Percentiles rank a stretch among this genome's conserved stretches.
These are phyloP conservation scores for Alaudala cheleensis DNA, from an alignment of 2,113 vertebrate genomes.

Conservation along the genomic window DNA sequence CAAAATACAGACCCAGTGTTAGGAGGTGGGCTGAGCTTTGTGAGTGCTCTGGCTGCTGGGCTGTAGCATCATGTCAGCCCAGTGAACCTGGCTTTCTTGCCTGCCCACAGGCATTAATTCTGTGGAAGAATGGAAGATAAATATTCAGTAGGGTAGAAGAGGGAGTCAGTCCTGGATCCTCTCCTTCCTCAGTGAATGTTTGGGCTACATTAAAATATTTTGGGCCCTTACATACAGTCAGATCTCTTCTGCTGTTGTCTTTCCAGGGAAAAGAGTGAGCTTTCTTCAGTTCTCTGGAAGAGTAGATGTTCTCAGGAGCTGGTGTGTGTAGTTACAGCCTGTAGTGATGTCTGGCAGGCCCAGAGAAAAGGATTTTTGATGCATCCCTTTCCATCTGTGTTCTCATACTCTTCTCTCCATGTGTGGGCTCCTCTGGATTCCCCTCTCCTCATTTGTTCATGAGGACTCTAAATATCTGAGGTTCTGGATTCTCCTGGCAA, in stretches of 20 bases:
- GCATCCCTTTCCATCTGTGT: background rate
- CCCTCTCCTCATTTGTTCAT: background rate
- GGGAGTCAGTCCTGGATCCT: background rate
- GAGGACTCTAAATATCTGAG: background rate
- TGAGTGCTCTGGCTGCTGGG: background rate
- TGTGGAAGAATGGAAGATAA: background rate
- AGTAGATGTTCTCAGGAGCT: background rate
- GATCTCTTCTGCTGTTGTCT: background rate
- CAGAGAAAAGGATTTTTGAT: background rate
- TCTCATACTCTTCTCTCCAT: background rate
- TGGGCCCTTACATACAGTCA: accelerated
- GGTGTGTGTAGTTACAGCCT: background rate
- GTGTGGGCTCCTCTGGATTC: background rate
- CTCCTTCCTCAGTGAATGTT: background rate
- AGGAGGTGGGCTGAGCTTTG: background rate
- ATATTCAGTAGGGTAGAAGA: background rate
- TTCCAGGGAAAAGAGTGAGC: background rate
- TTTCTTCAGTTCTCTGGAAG: background rate
- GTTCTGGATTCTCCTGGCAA: background rate
- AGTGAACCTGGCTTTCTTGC: background rate
- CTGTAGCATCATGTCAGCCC: background rate
- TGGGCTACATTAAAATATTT: background rate
- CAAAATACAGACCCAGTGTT: background rate
- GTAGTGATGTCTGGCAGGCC: background rate
- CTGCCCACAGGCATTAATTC: background rate